These are phyloP conservation scores for Oikopleura dioica DNA, from an alignment of 23 tunicate genomes.

Conservation along the genomic window DNA sequence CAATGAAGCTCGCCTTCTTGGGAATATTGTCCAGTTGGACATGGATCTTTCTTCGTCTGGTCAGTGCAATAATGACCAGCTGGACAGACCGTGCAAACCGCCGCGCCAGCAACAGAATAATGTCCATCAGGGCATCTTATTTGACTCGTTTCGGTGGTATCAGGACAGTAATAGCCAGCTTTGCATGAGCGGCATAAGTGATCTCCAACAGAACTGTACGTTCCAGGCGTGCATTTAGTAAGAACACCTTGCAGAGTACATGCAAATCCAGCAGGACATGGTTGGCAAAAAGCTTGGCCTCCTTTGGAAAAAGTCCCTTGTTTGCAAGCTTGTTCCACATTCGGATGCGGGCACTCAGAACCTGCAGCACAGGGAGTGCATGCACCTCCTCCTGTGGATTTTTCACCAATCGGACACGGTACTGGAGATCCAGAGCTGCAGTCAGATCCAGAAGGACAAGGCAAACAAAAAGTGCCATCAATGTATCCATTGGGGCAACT, in stretches of 20 bases:
- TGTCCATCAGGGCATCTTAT: background rate
- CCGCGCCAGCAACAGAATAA: slow-evolving; percentile 4
- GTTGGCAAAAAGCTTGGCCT: slow-evolving; percentile 26
- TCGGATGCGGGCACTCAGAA: no score
- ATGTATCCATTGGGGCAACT: no score
- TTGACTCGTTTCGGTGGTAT: background rate
- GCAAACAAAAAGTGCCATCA: background rate
- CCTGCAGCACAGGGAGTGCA: slow-evolving; percentile 12
- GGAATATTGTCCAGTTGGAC: background rate
- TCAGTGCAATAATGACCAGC: slow-evolving; percentile 58
- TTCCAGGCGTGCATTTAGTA: slow-evolving; percentile 39
- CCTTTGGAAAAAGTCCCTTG: slow-evolving; percentile 43
- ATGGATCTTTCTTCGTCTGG: slow-evolving; percentile 56
- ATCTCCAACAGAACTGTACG: no score
- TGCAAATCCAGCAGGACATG: slow-evolving; percentile 35
- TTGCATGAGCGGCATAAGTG: slow-evolving; percentile 37
- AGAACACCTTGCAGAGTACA: slow-evolving; percentile 31
- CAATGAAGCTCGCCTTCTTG: background rate
- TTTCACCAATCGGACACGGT: background rate
- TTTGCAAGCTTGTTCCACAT: no score
- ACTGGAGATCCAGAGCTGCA: background rate
- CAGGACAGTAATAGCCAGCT: slow-evolving; percentile 73
- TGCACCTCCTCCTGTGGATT: slow-evolving; percentile 22
- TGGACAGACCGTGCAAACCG: slow-evolving; percentile 24
- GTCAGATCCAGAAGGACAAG: background rate